phyloP scores from a whole-genome alignment of 2,888 invertebrate species.

The Eucriotettix oculatus region DNA sequence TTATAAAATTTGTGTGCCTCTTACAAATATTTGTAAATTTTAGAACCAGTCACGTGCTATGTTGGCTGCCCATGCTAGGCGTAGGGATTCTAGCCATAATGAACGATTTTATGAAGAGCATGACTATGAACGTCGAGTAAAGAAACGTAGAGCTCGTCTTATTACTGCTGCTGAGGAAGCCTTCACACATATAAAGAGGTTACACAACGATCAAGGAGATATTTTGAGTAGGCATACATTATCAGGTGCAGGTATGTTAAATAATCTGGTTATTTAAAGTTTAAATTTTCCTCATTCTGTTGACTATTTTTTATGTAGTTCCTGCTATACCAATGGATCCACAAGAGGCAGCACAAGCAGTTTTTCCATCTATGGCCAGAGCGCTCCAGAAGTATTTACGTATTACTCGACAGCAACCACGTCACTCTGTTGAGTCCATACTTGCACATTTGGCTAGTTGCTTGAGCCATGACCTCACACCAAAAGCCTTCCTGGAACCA shows the following conservation, averaged over 20 bases:
- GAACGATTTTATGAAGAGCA: slow-evolving; percentile 97
- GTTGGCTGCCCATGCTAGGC: slow-evolving; percentile 58
- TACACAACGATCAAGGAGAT: slow-evolving; percentile 38
- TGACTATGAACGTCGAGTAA: slow-evolving; percentile 84
- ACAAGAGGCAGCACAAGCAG: slow-evolving; percentile 91
- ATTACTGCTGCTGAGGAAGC: slow-evolving; percentile 93
- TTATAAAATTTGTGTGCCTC: not conserved
- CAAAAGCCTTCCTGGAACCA: slow-evolving; percentile 86
- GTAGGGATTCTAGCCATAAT: slow-evolving; percentile 86
- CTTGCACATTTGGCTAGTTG: slow-evolving; percentile 80
- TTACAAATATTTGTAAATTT: not conserved
- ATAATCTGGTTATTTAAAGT: not conserved
- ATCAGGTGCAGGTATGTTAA: not conserved
- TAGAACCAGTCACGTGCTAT: slow-evolving; percentile 49
- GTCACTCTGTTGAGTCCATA: slow-evolving; percentile 88
- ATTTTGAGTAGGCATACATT: not conserved
- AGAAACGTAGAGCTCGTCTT: slow-evolving; percentile 77
- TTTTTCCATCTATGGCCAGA: slow-evolving; percentile 91
- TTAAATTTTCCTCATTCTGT: no score
- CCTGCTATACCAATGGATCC: slow-evolving; percentile 81
- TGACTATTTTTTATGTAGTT: slow-evolving; percentile 27
- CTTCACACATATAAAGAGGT: slow-evolving; percentile 87
- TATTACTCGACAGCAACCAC: slow-evolving; percentile 87
- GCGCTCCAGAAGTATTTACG: slow-evolving; percentile 92
- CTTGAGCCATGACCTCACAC: slow-evolving; percentile 83